Evolutionary conservation across 1,140 invertebrate species (phyloP).

Genomic region (Cryptotermes secundus): DNA sequence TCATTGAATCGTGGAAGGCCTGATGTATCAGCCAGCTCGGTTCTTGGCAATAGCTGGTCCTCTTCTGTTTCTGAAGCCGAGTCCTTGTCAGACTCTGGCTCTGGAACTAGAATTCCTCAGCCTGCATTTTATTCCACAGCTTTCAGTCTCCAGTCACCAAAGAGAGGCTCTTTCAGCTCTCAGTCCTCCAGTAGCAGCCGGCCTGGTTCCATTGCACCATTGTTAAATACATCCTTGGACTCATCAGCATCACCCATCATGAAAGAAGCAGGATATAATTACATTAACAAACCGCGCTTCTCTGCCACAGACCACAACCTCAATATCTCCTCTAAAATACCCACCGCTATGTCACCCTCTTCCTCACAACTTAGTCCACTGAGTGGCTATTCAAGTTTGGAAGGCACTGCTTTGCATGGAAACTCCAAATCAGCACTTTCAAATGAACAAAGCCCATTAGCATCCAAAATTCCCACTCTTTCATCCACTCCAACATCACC

Average conservation of each 20-base stretch:
- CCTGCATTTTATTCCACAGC: background rate
- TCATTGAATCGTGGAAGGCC: background rate
- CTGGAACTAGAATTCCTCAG: background rate
- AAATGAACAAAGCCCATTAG: background rate
- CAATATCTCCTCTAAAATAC: background rate
- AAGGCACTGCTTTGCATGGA: background rate
- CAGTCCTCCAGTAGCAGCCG: background rate
- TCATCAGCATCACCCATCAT: background rate
- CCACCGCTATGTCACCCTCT: background rate
- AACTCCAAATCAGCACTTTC: background rate
- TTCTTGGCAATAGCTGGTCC: background rate
- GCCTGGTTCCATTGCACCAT: background rate
- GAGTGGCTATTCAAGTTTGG: background rate
- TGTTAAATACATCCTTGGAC: background rate
- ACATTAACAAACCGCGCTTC: background rate
- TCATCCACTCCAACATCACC: slow-evolving; percentile 9
- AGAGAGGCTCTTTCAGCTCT: background rate
- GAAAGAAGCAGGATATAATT: background rate
- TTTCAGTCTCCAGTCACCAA: background rate
- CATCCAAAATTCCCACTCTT: background rate
- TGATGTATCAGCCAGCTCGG: background rate
- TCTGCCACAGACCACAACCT: slow-evolving; percentile 3
- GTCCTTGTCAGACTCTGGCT: background rate
- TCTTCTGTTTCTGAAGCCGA: background rate
- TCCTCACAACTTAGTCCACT: background rate